phyloP scores from a whole-genome alignment of 2,888 invertebrate genomes.

The Leptopterna dolabrata region DNA sequence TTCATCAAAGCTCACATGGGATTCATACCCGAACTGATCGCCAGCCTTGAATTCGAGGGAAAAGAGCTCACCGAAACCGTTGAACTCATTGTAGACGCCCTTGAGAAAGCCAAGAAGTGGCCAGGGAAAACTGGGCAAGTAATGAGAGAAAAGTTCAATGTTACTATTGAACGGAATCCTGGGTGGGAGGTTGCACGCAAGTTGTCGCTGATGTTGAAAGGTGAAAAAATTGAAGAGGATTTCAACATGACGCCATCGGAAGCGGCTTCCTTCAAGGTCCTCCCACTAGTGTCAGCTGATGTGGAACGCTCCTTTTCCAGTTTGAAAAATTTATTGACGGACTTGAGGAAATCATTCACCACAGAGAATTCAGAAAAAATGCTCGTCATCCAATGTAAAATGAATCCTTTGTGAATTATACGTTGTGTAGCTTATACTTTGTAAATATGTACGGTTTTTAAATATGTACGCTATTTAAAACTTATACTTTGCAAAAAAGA shows the following conservation, averaged over 20 bases:
- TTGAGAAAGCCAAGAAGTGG: not conserved
- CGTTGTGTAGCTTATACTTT: not conserved
- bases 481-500: not conserved
- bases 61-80: slow-evolving; percentile 32
- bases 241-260: not conserved
- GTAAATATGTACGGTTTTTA: not conserved
- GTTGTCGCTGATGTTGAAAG: slow-evolving; percentile 21
- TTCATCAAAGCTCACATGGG: slow-evolving; percentile 29
- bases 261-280: slow-evolving; percentile 1
- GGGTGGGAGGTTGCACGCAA: not conserved
- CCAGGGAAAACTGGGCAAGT: not conserved
- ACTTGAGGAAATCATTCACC: slow-evolving; percentile 18
- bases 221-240: slow-evolving; percentile 18
- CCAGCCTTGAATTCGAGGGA: slow-evolving; percentile 1
- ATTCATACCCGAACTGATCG: slow-evolving; percentile 19
- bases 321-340: slow-evolving; percentile 7
- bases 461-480: not conserved
- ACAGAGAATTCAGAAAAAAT: not conserved
- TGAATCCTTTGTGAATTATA: not conserved
- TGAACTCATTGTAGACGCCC: not conserved
- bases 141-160: slow-evolving; percentile 27
- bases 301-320: slow-evolving; percentile 23
- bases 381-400: not conserved
- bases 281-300: slow-evolving; percentile 19
- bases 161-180: slow-evolving; percentile 5